These are phyloP conservation scores for Eristalinus sepulchralis DNA, from an alignment of 2,888 invertebrate genomes.

Conservation along the genomic window DNA sequence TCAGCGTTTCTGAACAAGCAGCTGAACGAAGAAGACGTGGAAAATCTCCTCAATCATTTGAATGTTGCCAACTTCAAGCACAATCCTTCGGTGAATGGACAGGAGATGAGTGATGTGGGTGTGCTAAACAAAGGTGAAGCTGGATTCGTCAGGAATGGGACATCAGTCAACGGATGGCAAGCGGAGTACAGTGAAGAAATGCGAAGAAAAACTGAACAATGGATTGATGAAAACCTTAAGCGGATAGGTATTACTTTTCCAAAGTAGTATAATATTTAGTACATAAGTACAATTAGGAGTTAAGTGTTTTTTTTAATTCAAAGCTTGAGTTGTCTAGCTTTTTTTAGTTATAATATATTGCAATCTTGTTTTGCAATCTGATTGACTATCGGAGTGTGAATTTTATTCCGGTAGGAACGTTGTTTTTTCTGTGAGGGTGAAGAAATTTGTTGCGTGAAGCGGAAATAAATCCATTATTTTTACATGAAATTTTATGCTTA, in stretches of 20 bases:
- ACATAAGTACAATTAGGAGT: not conserved
- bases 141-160: slow-evolving; percentile 85
- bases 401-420: no score
- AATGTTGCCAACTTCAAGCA: slow-evolving; percentile 90
- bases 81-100: slow-evolving; percentile 90
- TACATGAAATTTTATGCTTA: no score
- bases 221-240: slow-evolving; percentile 86
- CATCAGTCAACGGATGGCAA: slow-evolving; percentile 86
- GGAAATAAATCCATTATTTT: no score
- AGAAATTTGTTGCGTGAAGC: no score
- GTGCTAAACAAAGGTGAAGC: slow-evolving; percentile 84
- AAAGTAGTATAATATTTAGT: slow-evolving; percentile 1
- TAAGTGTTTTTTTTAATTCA: not conserved
- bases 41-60: slow-evolving; percentile 86
- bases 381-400: no score
- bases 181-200: slow-evolving; percentile 87
- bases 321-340: not conserved
- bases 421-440: no score
- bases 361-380: no score
- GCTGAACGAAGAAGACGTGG: slow-evolving; percentile 83
- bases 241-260: slow-evolving; percentile 85
- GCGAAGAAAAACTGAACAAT: slow-evolving; percentile 85
- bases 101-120: slow-evolving; percentile 84
- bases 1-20: slow-evolving; percentile 84
- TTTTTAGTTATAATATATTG: not conserved